Base-by-base conservation (phyloP, 2,888 invertebrate genomes). In the Villa cingulata region DNA sequence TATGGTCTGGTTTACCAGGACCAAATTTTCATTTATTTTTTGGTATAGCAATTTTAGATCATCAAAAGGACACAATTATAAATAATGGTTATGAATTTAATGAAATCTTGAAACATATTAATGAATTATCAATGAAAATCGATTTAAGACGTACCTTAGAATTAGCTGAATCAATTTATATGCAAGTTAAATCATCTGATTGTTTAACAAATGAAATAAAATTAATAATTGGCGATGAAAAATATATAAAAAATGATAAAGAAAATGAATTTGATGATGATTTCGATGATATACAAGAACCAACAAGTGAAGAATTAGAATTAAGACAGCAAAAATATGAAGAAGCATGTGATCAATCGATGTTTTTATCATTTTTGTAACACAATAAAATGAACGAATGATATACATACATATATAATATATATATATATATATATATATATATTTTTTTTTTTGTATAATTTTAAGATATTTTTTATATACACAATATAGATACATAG, bases 1-100 rank as follows among this genome's bases (percentile, higher is more conserved):
- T 97, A 7, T 97, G 96, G 96, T 95, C 96, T 0, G 86, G 84
- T 52, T 71, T 88, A 59, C 96, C 96, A 0, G 96, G 97, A 63
- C 78, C 83, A 54, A 95, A 95, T 70, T 98, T 96, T 69, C 94
- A 96, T 66, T 72, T 99, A 43, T 71, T 98, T n/a, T 74, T 97
- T 46, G 88, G 89, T 62, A 81, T 90, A 49, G 92, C 96, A 46
- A 89, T 98, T 64, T 75, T 99, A 48, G 94, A 94, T 57, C 79
- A 83, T 7, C 89, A 97, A 66, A 88, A 87, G 57, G 77, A 80
- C 51, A 76, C 81, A 19, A 76, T 98, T n/a, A 91, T 96, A 60
- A 86, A 86, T 58, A 88, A 86, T 65, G 80, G 85, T 59, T 96
- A 86, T 68, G 95, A 94, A 48, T 89, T 97, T 63, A 95, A 90